Percentiles rank a stretch among this genome's conserved stretches.
phyloP scores from a whole-genome alignment of 2,797 vertebrate genomes.

The Mus minutoides region DNA sequence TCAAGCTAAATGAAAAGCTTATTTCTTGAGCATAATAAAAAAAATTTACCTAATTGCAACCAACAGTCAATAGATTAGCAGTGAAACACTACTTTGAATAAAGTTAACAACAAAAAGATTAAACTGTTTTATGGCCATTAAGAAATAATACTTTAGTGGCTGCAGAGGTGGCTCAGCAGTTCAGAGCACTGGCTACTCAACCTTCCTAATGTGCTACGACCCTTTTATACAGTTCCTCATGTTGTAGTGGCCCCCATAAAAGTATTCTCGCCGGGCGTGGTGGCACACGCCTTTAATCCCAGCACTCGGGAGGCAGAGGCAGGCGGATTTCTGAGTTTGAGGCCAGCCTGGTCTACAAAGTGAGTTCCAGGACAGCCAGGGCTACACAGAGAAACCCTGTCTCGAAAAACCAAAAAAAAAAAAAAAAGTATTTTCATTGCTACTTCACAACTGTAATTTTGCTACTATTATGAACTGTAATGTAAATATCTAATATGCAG shows the following conservation, averaged over 20 bases:
- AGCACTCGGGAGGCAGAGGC: too few species aligned
- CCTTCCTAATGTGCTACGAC: neutral
- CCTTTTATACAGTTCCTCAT: neutral
- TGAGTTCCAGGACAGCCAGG: too few species aligned
- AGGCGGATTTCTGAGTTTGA: too few species aligned
- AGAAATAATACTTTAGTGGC: neutral
- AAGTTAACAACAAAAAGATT: conserved; percentile 11
- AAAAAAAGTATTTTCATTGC: neutral
- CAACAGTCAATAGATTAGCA: neutral
- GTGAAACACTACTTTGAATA: conserved; percentile 28
- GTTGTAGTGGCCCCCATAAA: neutral
- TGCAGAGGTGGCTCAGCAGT: neutral
- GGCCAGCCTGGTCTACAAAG: too few species aligned
- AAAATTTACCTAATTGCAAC: conserved; percentile 38
- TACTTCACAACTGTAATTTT: neutral
- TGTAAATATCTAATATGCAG: neutral
- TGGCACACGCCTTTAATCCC: too few species aligned
- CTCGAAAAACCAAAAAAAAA: too few species aligned
- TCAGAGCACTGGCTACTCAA: too few species aligned
- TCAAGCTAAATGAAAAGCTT: neutral
- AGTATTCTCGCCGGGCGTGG: too few species aligned
- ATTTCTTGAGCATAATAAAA: neutral
- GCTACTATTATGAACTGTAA: neutral
- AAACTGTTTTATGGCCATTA: neutral
- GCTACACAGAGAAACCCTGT: too few species aligned